Percentiles rank a stretch among this genome's conserved stretches.
Evolutionary conservation across 2,113 vertebrate genomes (phyloP).

Genomic region (Oenanthe melanoleuca): DNA sequence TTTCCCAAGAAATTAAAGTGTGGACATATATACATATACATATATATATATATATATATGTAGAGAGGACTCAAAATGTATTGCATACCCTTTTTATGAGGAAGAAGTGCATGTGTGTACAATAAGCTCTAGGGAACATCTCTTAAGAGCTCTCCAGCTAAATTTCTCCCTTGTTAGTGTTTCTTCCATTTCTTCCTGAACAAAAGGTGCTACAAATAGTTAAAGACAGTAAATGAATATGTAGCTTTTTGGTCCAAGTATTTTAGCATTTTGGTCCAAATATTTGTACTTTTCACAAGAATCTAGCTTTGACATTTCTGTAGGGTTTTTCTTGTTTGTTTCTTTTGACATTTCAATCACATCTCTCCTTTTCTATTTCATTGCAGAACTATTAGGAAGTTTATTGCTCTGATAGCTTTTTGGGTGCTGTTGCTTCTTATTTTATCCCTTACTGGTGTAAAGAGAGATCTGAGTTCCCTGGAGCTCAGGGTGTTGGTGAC

Average conservation of each 20-base stretch:
- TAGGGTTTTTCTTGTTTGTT: background rate
- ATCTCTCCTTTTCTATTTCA: background rate
- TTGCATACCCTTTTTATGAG: background rate
- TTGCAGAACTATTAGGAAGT: background rate
- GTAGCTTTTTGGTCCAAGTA: background rate
- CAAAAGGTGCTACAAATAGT: background rate
- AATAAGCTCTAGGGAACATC: background rate
- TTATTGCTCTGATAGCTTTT: background rate
- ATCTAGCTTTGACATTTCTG: background rate
- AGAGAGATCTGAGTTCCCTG: fast-evolving
- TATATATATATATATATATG: background rate
- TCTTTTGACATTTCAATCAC: background rate
- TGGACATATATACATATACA: no score
- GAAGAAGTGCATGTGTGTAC: background rate
- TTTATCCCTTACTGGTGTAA: background rate
- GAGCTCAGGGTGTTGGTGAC: background rate
- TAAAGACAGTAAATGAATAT: background rate
- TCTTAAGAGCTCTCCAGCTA: background rate
- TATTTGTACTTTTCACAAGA: background rate
- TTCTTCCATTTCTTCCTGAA: background rate
- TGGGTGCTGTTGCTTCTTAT: background rate
- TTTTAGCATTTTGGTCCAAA: background rate
- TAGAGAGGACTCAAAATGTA: background rate
- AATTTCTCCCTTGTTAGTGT: background rate
- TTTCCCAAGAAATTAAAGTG: background rate